Evolutionary conservation across 2,888 invertebrate species (phyloP).

Genomic region (Agriopis aurantiaria): DNA sequence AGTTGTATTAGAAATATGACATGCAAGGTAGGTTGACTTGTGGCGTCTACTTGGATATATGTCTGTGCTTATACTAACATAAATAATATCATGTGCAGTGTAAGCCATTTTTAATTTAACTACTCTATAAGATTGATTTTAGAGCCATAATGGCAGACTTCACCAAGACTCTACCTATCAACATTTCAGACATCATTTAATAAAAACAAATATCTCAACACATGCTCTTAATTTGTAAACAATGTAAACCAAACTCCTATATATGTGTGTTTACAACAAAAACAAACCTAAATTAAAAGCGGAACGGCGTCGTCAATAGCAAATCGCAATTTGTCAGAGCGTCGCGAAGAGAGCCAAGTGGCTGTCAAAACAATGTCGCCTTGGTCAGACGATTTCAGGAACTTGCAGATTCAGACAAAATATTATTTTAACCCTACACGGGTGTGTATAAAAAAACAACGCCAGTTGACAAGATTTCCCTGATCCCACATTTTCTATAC

Average conservation of each 20-base stretch:
- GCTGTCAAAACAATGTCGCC: slow-evolving; percentile 50
- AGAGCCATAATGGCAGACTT: too few species aligned
- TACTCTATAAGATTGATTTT: too few species aligned
- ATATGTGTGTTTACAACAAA: slow-evolving; percentile 25
- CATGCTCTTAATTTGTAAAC: slow-evolving; percentile 37
- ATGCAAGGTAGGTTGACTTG: too few species aligned
- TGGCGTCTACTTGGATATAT: too few species aligned
- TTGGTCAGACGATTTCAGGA: slow-evolving; percentile 41
- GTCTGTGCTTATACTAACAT: too few species aligned
- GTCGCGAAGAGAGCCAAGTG: slow-evolving; percentile 45
- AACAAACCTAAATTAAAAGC: slow-evolving; percentile 22
- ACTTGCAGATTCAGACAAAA: slow-evolving; percentile 8
- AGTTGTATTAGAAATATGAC: too few species aligned
- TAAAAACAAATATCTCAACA: slow-evolving; percentile 14
- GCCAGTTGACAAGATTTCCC: too few species aligned
- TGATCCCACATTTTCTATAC: too few species aligned
- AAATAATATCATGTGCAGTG: too few species aligned
- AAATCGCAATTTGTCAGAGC: slow-evolving; percentile 38
- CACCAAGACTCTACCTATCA: too few species aligned
- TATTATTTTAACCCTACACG: slow-evolving; percentile 20
- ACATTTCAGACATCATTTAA: too few species aligned
- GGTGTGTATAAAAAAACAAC: background rate
- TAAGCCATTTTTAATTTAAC: too few species aligned
- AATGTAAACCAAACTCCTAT: slow-evolving; percentile 23
- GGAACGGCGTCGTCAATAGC: slow-evolving; percentile 19